Conservation (phyloP, 1,140 invertebrate genomes). For the Trichonephila inaurata region DNA sequence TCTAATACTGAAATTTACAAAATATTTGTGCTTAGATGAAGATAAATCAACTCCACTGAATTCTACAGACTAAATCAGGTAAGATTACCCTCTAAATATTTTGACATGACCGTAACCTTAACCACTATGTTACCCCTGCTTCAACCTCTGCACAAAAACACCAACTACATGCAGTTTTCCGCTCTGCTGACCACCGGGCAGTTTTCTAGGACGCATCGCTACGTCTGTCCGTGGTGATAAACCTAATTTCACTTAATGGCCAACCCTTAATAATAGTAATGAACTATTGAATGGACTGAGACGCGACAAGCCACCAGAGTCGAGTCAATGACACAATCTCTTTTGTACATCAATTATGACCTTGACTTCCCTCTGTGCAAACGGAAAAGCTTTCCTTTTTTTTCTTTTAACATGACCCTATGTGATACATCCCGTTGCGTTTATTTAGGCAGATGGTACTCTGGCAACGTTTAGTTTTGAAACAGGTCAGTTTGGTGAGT, state of each 20-base stretch:
- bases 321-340: constrained; percentile 51
- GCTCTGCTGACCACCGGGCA: background rate
- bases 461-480: background rate
- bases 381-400: constrained; percentile 3
- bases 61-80: no score
- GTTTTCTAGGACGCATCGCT: background rate
- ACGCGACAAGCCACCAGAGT: background rate
- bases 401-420: background rate
- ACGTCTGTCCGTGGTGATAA: background rate
- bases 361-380: constrained; percentile 18
- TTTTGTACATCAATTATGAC: constrained; percentile 37
- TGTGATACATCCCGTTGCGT: background rate
- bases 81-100: background rate
- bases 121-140: no score
- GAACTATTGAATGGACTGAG: background rate
- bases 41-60: no score
- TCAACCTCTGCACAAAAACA: background rate
- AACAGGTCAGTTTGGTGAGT: background rate
- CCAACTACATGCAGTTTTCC: background rate
- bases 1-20: no score
- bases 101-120: background rate
- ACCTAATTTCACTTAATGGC: background rate
- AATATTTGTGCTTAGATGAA: no score
- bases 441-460: background rate
- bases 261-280: background rate